Evolutionary conservation across 2,113 vertebrate species (phyloP), one percentile per base, ranked within the genome.

Genomic region (Egretta garzetta): DNA sequence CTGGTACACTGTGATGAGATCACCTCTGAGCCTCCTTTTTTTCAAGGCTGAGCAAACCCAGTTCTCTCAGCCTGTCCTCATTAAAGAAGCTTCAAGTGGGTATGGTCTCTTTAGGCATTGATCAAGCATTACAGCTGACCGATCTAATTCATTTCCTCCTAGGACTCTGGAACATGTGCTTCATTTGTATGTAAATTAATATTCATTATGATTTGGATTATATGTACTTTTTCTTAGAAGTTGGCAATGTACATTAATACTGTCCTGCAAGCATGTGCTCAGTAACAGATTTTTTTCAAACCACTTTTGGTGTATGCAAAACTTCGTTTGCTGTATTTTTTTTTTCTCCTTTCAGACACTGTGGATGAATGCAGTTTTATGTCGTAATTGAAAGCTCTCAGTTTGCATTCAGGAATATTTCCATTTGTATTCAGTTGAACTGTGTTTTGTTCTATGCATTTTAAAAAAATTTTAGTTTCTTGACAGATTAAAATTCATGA

Each of bases 401-500:
- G 71, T 80, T 92, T 77, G 75, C n/a, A 7, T 74, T 60, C 37
- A 23, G 67, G 56, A 6, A 3, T 59, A 22, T 68, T 93, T 82
- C 55, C 27, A 26, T 41, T 23, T 45, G 14, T 64, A 33, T 76
- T 90, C 35, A 35, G 43, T 37, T 88, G 52, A 92, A 33, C 35
- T 45, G 9, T 68, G 35, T 50, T 60, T 60, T 80, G 43, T 94
- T 80, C 60, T 80, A 5, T 85, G 81, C 13, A 27, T 88, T 86
- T 85, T 26, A n/a, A 91, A 90, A 68, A 62, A 50, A 3, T 7
- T 15, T 13, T 37, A 68, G 50, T 96, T 79, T 97, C 72, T 93
- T 22, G 35, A 80, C 91, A 98, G 98, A 49, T 79, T 32, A 98
- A 96, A 96, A 90, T 98, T 83, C 47, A 84, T 82, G 92, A 97